Percentiles rank a stretch among this genome's conserved stretches.
Conservation (phyloP, 1,140 invertebrate species). For the Heliconius eleuchia region DNA sequence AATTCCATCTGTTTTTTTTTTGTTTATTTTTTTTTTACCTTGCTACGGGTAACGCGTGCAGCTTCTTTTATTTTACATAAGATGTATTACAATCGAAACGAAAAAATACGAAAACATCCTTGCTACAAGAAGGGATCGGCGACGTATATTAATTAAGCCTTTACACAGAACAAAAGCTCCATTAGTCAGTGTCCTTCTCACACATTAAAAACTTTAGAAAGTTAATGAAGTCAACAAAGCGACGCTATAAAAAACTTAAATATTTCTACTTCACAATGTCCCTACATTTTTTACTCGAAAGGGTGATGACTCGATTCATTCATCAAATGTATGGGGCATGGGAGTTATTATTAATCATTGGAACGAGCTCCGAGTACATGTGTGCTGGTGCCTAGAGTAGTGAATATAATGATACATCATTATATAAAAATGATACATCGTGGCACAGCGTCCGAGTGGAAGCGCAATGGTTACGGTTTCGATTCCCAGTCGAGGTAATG, state of each 20-base stretch:
- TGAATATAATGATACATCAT: no score
- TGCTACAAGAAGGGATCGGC: conserved; percentile 13
- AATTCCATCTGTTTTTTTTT: no score
- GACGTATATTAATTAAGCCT: conserved; percentile 39
- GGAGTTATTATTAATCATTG: neutral
- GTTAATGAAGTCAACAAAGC: conserved; percentile 29
- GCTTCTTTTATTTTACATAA: no score
- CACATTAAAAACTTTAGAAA: conserved; percentile 35
- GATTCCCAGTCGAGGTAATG: no score
- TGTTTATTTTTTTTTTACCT: no score
- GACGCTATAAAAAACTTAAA: conserved; percentile 22
- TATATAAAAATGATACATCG: no score
- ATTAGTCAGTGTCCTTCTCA: conserved; percentile 40
- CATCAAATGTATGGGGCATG: conserved; percentile 7
- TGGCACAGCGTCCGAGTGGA: no score
- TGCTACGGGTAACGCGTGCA: no score
- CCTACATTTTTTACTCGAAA: conserved; percentile 24
- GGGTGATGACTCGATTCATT: conserved; percentile 21
- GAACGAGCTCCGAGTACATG: neutral
- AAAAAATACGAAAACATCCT: neutral
- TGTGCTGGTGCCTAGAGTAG: neutral
- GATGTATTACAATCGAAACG: neutral
- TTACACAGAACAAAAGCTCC: conserved; percentile 36
- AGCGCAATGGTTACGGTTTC: no score
- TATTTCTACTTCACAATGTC: conserved; percentile 15